These are phyloP conservation scores for Lasiommata megera DNA, from an alignment of 2,888 invertebrate genomes.

Conservation along the genomic window DNA sequence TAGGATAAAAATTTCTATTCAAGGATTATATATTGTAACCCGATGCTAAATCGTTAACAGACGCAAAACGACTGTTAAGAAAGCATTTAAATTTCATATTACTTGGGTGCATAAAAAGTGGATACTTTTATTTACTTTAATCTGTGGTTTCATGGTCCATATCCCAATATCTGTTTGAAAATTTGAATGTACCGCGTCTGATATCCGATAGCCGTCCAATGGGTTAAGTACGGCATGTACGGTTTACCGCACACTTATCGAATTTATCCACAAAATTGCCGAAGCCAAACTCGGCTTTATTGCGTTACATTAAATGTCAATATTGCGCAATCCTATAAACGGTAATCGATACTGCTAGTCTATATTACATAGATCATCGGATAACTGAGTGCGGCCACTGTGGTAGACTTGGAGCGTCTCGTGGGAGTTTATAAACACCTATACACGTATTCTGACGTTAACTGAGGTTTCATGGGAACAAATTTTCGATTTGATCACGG, in stretches of 20 bases:
- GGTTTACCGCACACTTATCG: slow-evolving; percentile 31
- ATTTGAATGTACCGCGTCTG: slow-evolving; percentile 50
- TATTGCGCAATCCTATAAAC: slow-evolving; percentile 19
- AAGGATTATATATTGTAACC: not conserved
- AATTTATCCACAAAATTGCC: slow-evolving; percentile 16
- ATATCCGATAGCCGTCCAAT: slow-evolving; percentile 53
- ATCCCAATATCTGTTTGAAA: slow-evolving; percentile 50
- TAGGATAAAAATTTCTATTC: not conserved
- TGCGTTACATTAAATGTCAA: slow-evolving; percentile 22
- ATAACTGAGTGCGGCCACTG: slow-evolving; percentile 62
- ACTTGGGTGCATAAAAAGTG: slow-evolving; percentile 8
- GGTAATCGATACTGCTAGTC: slow-evolving; percentile 36
- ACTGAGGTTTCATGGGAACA: slow-evolving; percentile 61
- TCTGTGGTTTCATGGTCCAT: slow-evolving; percentile 58
- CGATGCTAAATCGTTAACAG: not conserved
- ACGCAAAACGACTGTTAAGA: not conserved
- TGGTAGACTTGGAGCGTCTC: slow-evolving; percentile 56
- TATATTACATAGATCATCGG: slow-evolving; percentile 53
- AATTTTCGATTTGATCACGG: slow-evolving; percentile 50
- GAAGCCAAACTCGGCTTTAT: slow-evolving; percentile 17
- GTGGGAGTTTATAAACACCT: slow-evolving; percentile 52
- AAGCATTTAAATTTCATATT: not conserved
- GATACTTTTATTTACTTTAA: slow-evolving; percentile 30
- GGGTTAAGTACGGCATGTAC: slow-evolving; percentile 31
- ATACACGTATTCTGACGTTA: slow-evolving; percentile 47